Evolutionary conservation across 2,797 vertebrate species (phyloP), one percentile per base, ranked within the genome.

Genomic region (Sarcophilus harrisii): DNA sequence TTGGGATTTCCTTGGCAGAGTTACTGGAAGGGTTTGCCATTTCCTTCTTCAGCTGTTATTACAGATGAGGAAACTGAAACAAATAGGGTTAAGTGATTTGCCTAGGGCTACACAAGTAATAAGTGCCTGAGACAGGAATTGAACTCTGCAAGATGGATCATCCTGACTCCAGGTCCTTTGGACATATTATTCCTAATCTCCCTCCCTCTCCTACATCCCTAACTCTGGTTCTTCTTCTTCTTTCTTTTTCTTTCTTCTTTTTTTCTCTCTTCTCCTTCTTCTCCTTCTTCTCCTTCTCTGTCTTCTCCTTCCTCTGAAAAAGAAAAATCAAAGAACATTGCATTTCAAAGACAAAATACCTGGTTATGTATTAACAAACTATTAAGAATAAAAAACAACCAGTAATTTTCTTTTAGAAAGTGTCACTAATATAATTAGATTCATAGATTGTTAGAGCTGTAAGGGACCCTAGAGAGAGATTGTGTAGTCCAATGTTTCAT

Each of bases 341-440:
- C 55, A 52, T 6, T 60, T 52, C 66, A 73, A 21, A 73, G 21
- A 16, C 73, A 38, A 73, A 73, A 73, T 73, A 73, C 4, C n/a
- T 21, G 14, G 32, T 66, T 66, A 66, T 16, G 58, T 93, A 60
- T 73, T 73, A 38, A 89, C 58, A 93, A 95, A n/a, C 14, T 93
- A 92, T 92, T 92, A 91, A 55, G 93, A 94, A 97, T 2, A 30
- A 97, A 24, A 57, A 90, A 95, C 57, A 96, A 57, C 30, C 90
- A 94, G 93, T 38, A 8, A 52, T 49, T 54, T 16, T 73, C n/a
- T 73, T 73, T 21, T 73, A 73, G 66, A 73, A 73, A 38, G 6
- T 73, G 16, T 38, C 66, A 21, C 32, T 38, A 38, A 73, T 73
- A 18, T 66, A 6, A 66, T n/a, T n/a, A 73, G n/a, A 38, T 73